Conservation (phyloP, 2,113 vertebrate genomes). For the Cichladusa arquata region DNA sequence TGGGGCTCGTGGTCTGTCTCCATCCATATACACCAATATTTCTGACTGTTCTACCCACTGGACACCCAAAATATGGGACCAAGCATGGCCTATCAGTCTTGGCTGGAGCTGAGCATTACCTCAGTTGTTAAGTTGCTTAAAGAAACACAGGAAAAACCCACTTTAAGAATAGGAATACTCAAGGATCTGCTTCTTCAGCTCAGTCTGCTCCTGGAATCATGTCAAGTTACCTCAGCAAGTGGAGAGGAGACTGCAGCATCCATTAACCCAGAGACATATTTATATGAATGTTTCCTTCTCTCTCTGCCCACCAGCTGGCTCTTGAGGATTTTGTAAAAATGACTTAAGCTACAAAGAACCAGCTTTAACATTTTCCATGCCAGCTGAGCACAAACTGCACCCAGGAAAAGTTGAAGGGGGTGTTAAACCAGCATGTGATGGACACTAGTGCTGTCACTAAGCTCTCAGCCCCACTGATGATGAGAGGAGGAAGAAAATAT, state of each 20-base stretch:
- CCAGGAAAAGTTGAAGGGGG: neutral
- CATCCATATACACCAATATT: neutral
- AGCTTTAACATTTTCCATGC: neutral
- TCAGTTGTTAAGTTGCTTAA: neutral
- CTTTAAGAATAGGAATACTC: neutral
- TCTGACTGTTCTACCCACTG: neutral
- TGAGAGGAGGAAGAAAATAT: neutral
- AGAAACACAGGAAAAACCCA: neutral
- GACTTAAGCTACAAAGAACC: neutral
- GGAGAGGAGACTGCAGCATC: neutral
- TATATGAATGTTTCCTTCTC: neutral
- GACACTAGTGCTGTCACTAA: neutral
- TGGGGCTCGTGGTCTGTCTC: neutral
- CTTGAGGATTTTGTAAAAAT: neutral
- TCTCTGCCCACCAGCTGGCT: neutral
- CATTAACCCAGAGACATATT: neutral
- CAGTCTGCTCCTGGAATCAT: neutral
- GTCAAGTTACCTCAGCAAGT: neutral
- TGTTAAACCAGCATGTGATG: neutral
- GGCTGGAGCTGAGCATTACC: neutral
- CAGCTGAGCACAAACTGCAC: neutral
- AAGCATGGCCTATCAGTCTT: neutral
- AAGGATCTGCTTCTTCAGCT: neutral
- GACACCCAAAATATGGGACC: neutral
- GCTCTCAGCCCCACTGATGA: neutral